These are phyloP conservation scores for Chorisops tibialis DNA, from an alignment of 2,888 invertebrate species.

Conservation along the genomic window DNA sequence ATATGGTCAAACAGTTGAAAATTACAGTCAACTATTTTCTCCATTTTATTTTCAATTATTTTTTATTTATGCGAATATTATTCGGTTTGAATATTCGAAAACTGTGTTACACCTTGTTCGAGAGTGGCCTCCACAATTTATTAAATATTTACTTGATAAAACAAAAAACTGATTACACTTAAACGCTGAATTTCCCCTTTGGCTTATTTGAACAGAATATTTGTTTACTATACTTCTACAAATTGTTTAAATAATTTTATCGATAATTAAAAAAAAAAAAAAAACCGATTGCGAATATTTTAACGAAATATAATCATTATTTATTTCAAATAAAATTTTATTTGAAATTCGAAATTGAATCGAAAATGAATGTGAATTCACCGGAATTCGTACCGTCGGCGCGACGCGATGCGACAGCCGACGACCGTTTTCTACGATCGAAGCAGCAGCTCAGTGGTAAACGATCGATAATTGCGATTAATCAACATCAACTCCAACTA, in stretches of 20 bases:
- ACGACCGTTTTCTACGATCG: background rate
- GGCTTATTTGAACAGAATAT: too few species aligned
- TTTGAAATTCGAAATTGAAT: background rate
- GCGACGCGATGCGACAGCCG: background rate
- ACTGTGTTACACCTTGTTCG: conserved; percentile 11
- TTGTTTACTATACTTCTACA: too few species aligned
- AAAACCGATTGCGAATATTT: background rate
- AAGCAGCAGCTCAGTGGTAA: background rate
- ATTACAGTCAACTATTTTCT: conserved; percentile 6
- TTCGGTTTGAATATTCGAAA: conserved; percentile 13
- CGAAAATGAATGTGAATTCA: conserved; percentile 14
- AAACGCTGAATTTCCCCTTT: background rate
- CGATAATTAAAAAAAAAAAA: too few species aligned
- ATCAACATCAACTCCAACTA: background rate
- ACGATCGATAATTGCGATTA: conserved; percentile 1
- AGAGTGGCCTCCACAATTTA: conserved; percentile 12
- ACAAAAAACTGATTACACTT: conserved; percentile 21
- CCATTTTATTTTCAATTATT: conserved; percentile 21
- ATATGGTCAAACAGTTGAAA: conserved; percentile 25
- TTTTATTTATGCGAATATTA: conserved; percentile 7
- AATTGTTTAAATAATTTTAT: too few species aligned
- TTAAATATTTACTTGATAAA: conserved; percentile 19
- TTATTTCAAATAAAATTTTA: background rate
- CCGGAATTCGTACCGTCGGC: conserved; percentile 23
- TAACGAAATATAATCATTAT: background rate